Percentiles rank a stretch among this genome's conserved stretches.
Conservation (phyloP, 2,888 invertebrate genomes). For the Chorisops tibialis region DNA sequence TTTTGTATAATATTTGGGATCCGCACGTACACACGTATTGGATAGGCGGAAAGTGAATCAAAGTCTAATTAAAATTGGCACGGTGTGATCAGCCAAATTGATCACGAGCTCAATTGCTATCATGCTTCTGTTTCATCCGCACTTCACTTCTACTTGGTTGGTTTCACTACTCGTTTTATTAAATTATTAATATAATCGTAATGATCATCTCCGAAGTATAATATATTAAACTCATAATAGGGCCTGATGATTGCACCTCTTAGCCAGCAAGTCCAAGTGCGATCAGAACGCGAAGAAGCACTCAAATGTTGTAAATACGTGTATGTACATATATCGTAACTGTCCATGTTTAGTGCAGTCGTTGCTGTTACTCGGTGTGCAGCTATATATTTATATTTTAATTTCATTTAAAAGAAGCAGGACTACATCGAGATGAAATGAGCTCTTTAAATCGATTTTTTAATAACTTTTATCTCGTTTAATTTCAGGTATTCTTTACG, state of each 20-base stretch:
- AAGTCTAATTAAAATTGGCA: neutral
- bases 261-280: too few species aligned
- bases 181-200: conserved; percentile 31
- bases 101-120: neutral
- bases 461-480: conserved; percentile 24
- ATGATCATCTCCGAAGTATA: conserved; percentile 24
- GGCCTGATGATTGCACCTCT: conserved; percentile 21
- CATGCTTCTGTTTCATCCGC: conserved; percentile 22
- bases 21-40: neutral
- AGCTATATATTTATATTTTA: too few species aligned
- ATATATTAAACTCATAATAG: conserved; percentile 24
- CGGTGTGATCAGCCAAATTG: too few species aligned
- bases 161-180: conserved; percentile 23
- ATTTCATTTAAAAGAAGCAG: too few species aligned
- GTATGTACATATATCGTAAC: too few species aligned
- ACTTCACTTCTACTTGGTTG: conserved; percentile 1
- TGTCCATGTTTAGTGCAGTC: too few species aligned
- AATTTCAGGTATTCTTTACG: conserved; percentile 27
- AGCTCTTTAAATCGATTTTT: neutral
- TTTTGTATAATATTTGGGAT: neutral
- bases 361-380: too few species aligned
- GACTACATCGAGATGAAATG: too few species aligned
- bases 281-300: too few species aligned
- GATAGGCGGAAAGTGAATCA: neutral
- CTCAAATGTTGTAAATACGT: too few species aligned